phyloP scores from a whole-genome alignment of 1,140 invertebrate species.

The Drosophila trapezifrons region DNA sequence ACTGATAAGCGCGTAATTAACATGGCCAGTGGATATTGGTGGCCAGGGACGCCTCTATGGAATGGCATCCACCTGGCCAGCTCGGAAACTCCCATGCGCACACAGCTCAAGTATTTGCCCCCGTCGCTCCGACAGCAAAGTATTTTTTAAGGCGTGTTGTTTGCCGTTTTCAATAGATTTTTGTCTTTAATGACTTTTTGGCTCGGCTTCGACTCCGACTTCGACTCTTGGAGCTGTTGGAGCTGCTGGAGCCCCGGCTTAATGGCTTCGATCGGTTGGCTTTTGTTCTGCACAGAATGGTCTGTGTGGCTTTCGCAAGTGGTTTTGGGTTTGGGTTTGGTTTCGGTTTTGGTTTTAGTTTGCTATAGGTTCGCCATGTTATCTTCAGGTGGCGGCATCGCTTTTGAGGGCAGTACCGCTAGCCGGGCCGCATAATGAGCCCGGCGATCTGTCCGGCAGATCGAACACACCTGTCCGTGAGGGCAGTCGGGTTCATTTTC shows the following conservation, averaged over 20 bases:
- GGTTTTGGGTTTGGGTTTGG: conserved; percentile 34
- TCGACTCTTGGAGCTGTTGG: conserved; percentile 18
- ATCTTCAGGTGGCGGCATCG: conserved; percentile 42
- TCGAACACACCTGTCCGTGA: conserved; percentile 40
- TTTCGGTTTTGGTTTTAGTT: conserved; percentile 11
- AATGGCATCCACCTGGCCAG: conserved; percentile 38
- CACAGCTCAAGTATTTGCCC: conserved; percentile 32
- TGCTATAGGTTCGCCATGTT: conserved; percentile 17
- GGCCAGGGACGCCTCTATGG: conserved; percentile 20
- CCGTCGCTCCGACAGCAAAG: conserved; percentile 28
- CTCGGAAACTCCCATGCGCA: conserved; percentile 32
- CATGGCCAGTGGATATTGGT: conserved; percentile 27
- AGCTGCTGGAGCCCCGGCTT: conserved; percentile 37
- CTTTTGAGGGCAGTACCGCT: conserved; percentile 48
- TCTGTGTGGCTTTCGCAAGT: conserved; percentile 50
- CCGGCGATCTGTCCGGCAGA: conserved; percentile 36
- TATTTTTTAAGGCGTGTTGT: conserved; percentile 76
- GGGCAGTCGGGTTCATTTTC: neutral
- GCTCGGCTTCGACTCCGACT: conserved; percentile 24
- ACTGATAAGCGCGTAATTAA: conserved; percentile 80
- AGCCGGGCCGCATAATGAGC: conserved; percentile 44
- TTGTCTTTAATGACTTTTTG: conserved; percentile 78
- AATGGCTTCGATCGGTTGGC: conserved; percentile 68
- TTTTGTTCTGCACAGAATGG: conserved; percentile 74
- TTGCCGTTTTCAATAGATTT: conserved; percentile 74